These are phyloP conservation scores for Acanthosoma haemorrhoidale DNA, from an alignment of 2,888 invertebrate species.

Conservation along the genomic window DNA sequence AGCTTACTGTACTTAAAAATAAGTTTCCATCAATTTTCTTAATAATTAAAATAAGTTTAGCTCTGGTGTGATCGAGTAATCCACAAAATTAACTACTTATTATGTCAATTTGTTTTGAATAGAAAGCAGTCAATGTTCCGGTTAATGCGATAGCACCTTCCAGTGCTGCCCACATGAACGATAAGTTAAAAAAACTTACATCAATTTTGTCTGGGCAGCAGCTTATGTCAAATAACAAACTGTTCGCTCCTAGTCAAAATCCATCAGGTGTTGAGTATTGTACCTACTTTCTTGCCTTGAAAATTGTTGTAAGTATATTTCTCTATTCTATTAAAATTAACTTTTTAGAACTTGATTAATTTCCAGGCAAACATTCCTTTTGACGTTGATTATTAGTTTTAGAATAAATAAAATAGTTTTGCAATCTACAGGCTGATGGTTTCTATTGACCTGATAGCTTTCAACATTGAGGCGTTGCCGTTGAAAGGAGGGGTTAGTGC, in stretches of 20 bases:
- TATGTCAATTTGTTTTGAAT: conserved; percentile 20
- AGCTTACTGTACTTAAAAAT: too few relatives aligned
- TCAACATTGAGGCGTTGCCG: too few relatives aligned
- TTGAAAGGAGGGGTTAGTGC: too few relatives aligned
- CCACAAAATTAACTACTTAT: neutral
- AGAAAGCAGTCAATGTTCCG: conserved; percentile 77
- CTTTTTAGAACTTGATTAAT: too few relatives aligned
- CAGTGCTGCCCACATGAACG: conserved; percentile 63
- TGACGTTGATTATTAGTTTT: too few relatives aligned
- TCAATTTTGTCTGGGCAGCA: conserved; percentile 52
- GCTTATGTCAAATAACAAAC: conserved; percentile 34
- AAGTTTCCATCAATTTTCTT: too few relatives aligned
- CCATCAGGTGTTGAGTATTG: conserved; percentile 66
- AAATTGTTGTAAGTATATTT: conserved; percentile 57
- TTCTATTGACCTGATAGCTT: too few relatives aligned
- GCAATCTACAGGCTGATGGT: too few relatives aligned
- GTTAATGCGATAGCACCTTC: conserved; percentile 79
- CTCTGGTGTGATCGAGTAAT: too few relatives aligned
- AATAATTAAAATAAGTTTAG: too few relatives aligned
- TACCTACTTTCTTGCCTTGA: conserved; percentile 62
- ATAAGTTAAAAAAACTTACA: conserved; percentile 71
- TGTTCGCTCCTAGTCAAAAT: conserved; percentile 56
- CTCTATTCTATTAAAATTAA: conserved; percentile 26
- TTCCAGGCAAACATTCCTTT: too few relatives aligned
- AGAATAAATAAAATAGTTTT: too few relatives aligned